phyloP scores from a whole-genome alignment of 2,113 vertebrate species.

The Osmerus mordax region DNA sequence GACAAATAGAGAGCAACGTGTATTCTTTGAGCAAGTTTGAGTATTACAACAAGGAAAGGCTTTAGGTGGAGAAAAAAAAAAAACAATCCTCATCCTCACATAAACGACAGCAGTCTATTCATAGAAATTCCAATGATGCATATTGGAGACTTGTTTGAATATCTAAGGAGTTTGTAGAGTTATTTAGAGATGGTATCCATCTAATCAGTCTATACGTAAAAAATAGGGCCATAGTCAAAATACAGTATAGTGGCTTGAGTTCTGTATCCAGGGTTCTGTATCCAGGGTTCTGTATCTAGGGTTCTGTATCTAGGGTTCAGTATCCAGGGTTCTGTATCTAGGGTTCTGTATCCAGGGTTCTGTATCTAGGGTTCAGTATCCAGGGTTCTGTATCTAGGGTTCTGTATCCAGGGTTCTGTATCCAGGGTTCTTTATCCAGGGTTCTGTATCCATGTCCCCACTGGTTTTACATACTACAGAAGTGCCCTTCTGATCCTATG shows the following conservation, averaged over 20 bases:
- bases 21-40: slow-evolving; percentile 38
- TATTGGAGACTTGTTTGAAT: slow-evolving; percentile 18
- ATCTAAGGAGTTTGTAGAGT: slow-evolving; percentile 9
- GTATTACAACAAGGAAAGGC: too few relatives aligned
- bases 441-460: slow-evolving; percentile 21
- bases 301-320: too few relatives aligned
- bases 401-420: too few relatives aligned
- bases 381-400: too few relatives aligned
- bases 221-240: too few relatives aligned
- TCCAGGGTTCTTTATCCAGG: not conserved
- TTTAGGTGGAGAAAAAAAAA: too few relatives aligned
- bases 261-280: too few relatives aligned
- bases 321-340: too few relatives aligned
- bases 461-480: slow-evolving; percentile 36
- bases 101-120: slow-evolving; percentile 36
- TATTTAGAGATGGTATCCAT: slow-evolving; percentile 21
- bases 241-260: too few relatives aligned
- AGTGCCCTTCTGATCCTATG: slow-evolving; percentile 46
- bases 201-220: slow-evolving; percentile 4
- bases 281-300: too few relatives aligned
- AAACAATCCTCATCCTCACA: not conserved
- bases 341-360: too few relatives aligned
- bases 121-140: slow-evolving; percentile 15
- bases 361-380: too few relatives aligned
- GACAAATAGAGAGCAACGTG: slow-evolving; percentile 60